Evolutionary conservation across 2,888 invertebrate species (phyloP), one percentile per base, ranked within the genome.

Genomic region (Nymphalis c-album): DNA sequence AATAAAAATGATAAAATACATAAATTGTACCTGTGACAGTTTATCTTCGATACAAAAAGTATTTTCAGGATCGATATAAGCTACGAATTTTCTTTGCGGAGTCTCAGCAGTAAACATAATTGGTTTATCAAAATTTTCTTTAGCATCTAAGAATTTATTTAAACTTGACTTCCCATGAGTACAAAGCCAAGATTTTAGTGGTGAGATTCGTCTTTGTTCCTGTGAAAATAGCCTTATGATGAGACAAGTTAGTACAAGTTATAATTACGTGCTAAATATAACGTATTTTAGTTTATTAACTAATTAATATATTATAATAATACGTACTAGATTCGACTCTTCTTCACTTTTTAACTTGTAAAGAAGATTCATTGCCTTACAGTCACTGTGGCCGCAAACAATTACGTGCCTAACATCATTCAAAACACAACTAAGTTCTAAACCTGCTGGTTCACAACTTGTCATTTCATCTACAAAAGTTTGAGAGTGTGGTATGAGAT

Each of bases 341-440:
- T 96, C 95, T 74, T 95, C 95, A 87, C 96, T 96, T 79, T 95
- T 95, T 65, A 98, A 87, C 78, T 95, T 94, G 84, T 97, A 97
- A 2, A 99, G 91, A 67, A 98, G 93, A 93, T 98, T 98, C 96
- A 99, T 98, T 4, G 99, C 99, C 94, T 98, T 99, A 85, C 99
- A 99, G 84, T 99, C 99, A 71, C 98, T 98, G 84, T 99, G 99
- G 0, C 99, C 99, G 83, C 98, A 98, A 4, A 99, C 98, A 72
- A 99, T 97, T 51, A 99, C 95, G 82, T 99, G 98, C 70, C 96
- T 93, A 73, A 99, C 97, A 77, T 97, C 95, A 82, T 98, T 98
- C 51, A 97, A 94, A 22, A 98, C 95, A 85, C 98, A 99, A 31
- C 98, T 98, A 64, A 99, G 93, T 89, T 99, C 99, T 75, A 99